Percentiles rank a stretch among this genome's conserved stretches.
Conservation (phyloP, 2,797 vertebrate genomes). For the Acanthurus lineatus region DNA sequence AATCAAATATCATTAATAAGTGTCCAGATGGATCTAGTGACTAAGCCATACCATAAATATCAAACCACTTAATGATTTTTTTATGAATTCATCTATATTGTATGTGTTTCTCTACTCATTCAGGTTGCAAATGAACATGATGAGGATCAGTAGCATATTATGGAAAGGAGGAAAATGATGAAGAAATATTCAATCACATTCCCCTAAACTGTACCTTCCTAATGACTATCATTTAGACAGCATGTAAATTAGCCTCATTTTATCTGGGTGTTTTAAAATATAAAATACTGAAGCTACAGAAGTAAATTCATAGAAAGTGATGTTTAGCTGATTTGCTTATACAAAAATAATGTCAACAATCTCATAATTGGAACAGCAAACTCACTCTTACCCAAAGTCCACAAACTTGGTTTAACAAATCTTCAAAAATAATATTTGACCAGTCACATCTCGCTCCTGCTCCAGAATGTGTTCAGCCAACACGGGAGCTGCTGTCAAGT, state of each 20-base stretch:
- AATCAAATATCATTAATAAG: too few species aligned
- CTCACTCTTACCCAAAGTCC: conserved; percentile 74
- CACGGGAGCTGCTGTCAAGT: conserved; percentile 36
- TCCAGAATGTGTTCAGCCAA: conserved; percentile 62
- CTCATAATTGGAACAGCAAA: conserved; percentile 81
- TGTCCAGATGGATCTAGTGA: too few species aligned
- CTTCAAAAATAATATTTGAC: conserved; percentile 82
- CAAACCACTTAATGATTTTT: too few species aligned
- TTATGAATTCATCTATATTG: too few species aligned
- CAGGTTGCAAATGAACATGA: too few species aligned
- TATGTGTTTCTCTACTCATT: not conserved
- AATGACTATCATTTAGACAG: conserved; percentile 2
- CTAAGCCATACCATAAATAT: too few species aligned
- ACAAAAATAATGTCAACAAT: conserved; percentile 80
- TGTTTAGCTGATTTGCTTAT: conserved; percentile 77
- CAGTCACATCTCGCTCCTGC: conserved; percentile 78
- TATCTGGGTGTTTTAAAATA: conserved; percentile 41
- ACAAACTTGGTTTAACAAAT: conserved; percentile 78
- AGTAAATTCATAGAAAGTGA: conserved; percentile 63
- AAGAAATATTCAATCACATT: not conserved
- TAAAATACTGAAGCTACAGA: conserved; percentile 30
- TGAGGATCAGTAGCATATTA: not conserved
- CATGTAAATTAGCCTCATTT: conserved; percentile 4
- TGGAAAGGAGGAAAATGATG: not conserved
- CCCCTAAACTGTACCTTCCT: conserved; percentile 5